Conservation (phyloP, 2,797 vertebrate species). For the Anolis apletophallus region DNA sequence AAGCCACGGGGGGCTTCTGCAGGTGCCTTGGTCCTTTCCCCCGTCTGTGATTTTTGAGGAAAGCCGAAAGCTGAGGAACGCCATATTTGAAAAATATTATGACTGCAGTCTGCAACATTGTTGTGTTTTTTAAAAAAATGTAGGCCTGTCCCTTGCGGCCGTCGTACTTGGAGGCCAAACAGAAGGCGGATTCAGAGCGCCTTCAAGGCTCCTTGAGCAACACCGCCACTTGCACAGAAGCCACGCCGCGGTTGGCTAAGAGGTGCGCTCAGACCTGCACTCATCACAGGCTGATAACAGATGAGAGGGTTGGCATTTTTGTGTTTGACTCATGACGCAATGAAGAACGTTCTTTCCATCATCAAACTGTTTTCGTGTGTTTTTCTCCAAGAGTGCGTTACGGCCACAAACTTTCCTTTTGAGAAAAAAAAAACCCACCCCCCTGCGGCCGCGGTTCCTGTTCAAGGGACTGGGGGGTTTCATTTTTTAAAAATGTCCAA, state of each 20-base stretch:
- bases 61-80: constrained; percentile 50
- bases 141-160: constrained; percentile 91
- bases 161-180: constrained; percentile 87
- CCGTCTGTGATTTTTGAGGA: constrained; percentile 29
- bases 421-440: constrained; percentile 13
- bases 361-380: not conserved
- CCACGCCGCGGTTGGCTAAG: constrained; percentile 90
- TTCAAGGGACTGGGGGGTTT: not conserved
- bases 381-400: constrained; percentile 1
- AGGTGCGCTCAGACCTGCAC: constrained; percentile 81
- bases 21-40: constrained; percentile 55
- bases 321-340: constrained; percentile 20
- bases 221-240: constrained; percentile 79
- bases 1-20: constrained; percentile 46
- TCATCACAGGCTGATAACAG: constrained; percentile 43
- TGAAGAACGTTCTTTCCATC: constrained; percentile 41
- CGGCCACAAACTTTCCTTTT: not conserved
- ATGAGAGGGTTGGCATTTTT: constrained; percentile 31
- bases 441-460: not conserved
- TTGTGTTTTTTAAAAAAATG: no score
- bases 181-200: constrained; percentile 80
- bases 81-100: constrained; percentile 65
- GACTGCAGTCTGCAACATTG: constrained; percentile 62
- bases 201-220: constrained; percentile 74
- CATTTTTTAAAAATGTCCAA: not conserved